These are phyloP conservation scores for Lingula anatina DNA, from an alignment of 2,888 invertebrate species.

Conservation along the genomic window DNA sequence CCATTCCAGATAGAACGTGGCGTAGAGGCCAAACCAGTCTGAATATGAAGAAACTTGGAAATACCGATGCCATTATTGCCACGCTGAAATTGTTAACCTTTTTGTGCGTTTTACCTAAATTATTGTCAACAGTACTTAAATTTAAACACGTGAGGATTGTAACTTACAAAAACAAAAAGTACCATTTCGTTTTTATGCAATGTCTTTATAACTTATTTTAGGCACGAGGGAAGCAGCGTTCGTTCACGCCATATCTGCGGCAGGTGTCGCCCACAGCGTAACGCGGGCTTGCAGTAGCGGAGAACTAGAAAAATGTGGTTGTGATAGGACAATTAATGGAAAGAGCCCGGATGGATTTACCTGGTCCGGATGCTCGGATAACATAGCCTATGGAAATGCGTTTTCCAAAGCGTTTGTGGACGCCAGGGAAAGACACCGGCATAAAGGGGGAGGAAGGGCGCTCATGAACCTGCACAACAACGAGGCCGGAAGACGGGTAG, in stretches of 20 bases:
- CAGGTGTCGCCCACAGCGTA: constrained; percentile 88
- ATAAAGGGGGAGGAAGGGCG: constrained; percentile 80
- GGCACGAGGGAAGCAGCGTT: constrained; percentile 91
- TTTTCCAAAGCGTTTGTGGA: constrained; percentile 87
- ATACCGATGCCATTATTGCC: too few relatives aligned
- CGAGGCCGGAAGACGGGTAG: constrained; percentile 89
- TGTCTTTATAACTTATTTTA: too few relatives aligned
- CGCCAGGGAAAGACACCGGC: constrained; percentile 74
- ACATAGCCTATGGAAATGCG: constrained; percentile 64
- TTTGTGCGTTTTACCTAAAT: too few relatives aligned
- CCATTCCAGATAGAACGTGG: too few relatives aligned
- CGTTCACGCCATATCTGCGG: constrained; percentile 88
- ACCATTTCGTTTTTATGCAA: too few relatives aligned
- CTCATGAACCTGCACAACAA: constrained; percentile 97
- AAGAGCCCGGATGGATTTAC: constrained; percentile 69
- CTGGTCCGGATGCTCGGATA: constrained; percentile 91
- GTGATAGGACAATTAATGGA: constrained; percentile 72
- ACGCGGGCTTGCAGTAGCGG: constrained; percentile 90
- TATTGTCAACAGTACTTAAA: too few relatives aligned
- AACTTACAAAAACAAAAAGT: too few relatives aligned
- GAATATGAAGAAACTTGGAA: too few relatives aligned
- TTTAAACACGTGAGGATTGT: too few relatives aligned
- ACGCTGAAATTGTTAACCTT: too few relatives aligned
- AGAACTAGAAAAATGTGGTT: constrained; percentile 81
- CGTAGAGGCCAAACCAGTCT: too few relatives aligned